phyloP scores from a whole-genome alignment of 35 echinoderm and acorn worm genomes.

The Strongylocentrotus purpuratus region DNA sequence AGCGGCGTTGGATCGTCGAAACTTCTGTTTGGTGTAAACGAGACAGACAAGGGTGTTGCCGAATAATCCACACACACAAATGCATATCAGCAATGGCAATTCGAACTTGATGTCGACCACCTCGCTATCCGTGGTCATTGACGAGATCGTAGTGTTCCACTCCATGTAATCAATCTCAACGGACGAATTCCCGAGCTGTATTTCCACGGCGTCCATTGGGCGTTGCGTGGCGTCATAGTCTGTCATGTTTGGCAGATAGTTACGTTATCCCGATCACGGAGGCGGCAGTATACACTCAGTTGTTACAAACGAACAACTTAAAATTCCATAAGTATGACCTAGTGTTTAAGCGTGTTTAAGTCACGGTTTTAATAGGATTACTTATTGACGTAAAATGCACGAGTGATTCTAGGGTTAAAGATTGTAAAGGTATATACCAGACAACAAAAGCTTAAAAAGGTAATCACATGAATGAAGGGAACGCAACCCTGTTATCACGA shows the following conservation, averaged over 20 bases:
- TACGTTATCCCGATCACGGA: no score
- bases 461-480: no score
- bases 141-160: neutral
- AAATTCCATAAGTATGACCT: no score
- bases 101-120: constrained; percentile 42
- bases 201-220: neutral
- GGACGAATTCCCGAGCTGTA: neutral
- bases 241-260: neutral
- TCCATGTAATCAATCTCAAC: neutral
- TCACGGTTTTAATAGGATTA: no score
- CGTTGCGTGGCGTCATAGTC: neutral
- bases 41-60: constrained; percentile 64
- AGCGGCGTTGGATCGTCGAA: constrained; percentile 64
- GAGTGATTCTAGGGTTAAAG: no score
- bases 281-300: no score
- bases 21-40: constrained; percentile 60
- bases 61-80: constrained; percentile 56
- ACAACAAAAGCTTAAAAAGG: no score
- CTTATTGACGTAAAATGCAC: no score
- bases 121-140: neutral
- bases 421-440: no score
- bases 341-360: no score
- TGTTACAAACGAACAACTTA: no score
- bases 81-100: constrained; percentile 55
- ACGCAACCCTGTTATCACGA: no score